Evolutionary conservation across 2,113 vertebrate genomes (phyloP).

Genomic region (Hoplias malabaricus): DNA sequence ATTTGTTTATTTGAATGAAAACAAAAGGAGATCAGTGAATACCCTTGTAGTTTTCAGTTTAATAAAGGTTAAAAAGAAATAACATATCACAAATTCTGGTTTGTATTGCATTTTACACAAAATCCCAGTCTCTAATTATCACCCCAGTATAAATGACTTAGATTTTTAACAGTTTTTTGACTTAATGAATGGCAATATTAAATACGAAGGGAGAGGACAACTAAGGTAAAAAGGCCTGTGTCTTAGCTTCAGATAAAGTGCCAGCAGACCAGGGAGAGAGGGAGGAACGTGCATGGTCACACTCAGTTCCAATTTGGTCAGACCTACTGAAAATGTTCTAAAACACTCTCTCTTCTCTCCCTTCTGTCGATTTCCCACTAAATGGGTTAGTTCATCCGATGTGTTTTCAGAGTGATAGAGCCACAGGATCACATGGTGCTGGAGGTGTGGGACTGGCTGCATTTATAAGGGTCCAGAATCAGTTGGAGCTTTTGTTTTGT

Average conservation of each 20-base stretch:
- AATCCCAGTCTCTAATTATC: too few relatives aligned
- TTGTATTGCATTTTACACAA: too few relatives aligned
- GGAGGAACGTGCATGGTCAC: not conserved
- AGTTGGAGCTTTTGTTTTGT: not conserved
- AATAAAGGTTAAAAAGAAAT: too few relatives aligned
- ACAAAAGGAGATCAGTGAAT: too few relatives aligned
- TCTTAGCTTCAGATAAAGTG: not conserved
- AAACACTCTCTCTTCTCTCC: constrained; percentile 43
- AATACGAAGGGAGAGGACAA: not conserved
- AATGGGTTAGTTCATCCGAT: constrained; percentile 32
- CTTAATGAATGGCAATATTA: too few relatives aligned
- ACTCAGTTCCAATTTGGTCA: constrained; percentile 13
- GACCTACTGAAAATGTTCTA: constrained; percentile 43
- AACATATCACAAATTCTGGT: too few relatives aligned
- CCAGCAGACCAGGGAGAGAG: not conserved
- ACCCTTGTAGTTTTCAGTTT: too few relatives aligned
- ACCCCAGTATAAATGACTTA: too few relatives aligned
- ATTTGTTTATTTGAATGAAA: too few relatives aligned
- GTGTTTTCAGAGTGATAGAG: not conserved
- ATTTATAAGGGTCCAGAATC: not conserved
- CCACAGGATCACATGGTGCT: not conserved
- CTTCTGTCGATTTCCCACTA: constrained; percentile 44
- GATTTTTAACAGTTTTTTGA: too few relatives aligned
- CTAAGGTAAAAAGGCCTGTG: not conserved
- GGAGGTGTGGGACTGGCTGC: not conserved